Base-by-base conservation (phyloP, 2,113 vertebrate species). In the Uria lomvia region DNA sequence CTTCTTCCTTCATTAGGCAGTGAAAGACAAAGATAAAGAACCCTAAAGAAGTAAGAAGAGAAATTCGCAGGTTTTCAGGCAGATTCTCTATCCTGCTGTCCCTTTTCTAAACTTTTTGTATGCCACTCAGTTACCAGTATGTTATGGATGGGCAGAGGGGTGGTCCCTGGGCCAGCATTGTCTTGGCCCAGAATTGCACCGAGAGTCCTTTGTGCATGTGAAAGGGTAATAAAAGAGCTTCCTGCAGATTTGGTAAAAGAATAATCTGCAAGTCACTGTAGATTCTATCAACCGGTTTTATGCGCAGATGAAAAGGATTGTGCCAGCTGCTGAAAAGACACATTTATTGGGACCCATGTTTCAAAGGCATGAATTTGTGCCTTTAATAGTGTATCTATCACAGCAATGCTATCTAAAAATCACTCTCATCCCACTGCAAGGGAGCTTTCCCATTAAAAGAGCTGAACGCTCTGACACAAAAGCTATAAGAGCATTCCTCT, bases 1-100 rank as follows among this genome's bases (percentile, higher is more conserved):
- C 98, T 12, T 98, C 99, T 52, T 99, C 98, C 86, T 99, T 99
- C 98, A 99, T 98, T 62, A 99, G 71, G 76, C 99, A 99, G 96
- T 99, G 98, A 94, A 99, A 99, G 68, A 99, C 56, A 94, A 99
- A 99, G 73, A 99, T 98, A 89, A 99, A 98, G 94, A 99, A 98
- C 11, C 99, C 99, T 99, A 42, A 59, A 49, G 68, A 88, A 86
- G 38, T 32, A 88, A 80, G 47, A 86, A 79, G 81, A 97, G 15
- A 68, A 79, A 71, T 67, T 90, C 15, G 55, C 55, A 91, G 15
- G 68, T 70, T 94, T 89, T 82, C 29, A 38, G 32, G 23, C 52
- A 45, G 38, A 22, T 84, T 91, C 20, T 80, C 47, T 23, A 78
- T 30, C 6, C 24, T 68, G 29, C 40, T 62, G 8, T 14, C 53